Percentiles rank a stretch among this genome's conserved stretches.
Conservation (phyloP, 2,113 vertebrate species). For the Reinhardtius hippoglossoides region DNA sequence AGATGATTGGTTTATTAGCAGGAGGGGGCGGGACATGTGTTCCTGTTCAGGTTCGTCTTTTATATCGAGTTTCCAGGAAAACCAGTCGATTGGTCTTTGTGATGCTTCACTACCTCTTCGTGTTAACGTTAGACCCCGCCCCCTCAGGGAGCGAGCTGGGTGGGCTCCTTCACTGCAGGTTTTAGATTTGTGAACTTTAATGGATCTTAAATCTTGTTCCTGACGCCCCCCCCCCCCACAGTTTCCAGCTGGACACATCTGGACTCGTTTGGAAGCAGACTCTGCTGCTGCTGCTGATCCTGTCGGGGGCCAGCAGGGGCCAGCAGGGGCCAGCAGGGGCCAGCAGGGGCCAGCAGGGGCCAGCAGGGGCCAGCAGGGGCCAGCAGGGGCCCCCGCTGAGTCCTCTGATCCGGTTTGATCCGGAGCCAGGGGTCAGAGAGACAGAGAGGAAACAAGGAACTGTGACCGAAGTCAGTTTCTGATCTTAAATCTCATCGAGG, state of each 20-base stretch:
- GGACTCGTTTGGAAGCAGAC: not conserved
- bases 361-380: not conserved
- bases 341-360: not conserved
- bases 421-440: slow-evolving; percentile 13
- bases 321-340: not conserved
- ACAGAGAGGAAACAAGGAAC: not conserved
- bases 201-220: not conserved
- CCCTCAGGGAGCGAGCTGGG: no score
- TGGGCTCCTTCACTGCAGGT: not conserved
- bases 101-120: no score
- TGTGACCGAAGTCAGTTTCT: no score
- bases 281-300: slow-evolving; percentile 2
- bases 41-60: no score
- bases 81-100: no score
- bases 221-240: not conserved
- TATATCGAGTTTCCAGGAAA: no score
- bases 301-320: not conserved
- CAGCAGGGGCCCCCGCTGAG: not conserved
- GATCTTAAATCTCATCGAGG: no score
- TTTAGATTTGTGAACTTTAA: not conserved
- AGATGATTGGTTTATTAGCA: no score
- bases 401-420: slow-evolving; percentile 44
- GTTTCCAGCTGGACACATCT: slow-evolving; percentile 47
- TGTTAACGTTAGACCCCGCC: no score
- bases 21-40: no score